phyloP scores from a whole-genome alignment of 2,888 invertebrate genomes.

The Cinara cedri region DNA sequence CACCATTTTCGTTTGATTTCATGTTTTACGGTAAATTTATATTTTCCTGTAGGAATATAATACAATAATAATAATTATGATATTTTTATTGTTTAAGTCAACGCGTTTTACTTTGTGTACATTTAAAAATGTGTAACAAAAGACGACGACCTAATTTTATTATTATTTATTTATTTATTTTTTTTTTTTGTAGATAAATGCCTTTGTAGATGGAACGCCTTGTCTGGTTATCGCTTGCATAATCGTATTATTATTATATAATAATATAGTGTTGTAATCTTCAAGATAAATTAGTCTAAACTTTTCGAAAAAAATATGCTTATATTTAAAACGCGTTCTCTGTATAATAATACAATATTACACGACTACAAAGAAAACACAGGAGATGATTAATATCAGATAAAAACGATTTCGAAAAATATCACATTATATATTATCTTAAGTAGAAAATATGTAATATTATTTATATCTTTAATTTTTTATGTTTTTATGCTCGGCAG shows the following conservation, averaged over 20 bases:
- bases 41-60: too few relatives aligned
- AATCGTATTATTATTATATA: too few relatives aligned
- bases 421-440: too few relatives aligned
- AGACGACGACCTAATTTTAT: constrained; percentile 20
- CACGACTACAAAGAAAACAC: neutral
- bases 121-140: neutral
- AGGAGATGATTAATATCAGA: neutral
- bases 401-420: neutral
- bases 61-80: neutral
- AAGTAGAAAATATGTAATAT: neutral
- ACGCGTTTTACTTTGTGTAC: neutral
- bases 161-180: neutral
- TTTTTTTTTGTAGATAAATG: neutral
- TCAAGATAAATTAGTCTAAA: constrained; percentile 31
- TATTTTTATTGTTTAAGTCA: neutral
- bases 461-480: neutral
- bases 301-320: constrained; percentile 9
- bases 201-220: neutral
- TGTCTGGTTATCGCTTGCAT: constrained; percentile 14
- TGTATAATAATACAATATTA: neutral
- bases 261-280: constrained; percentile 6
- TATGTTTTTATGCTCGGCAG: neutral
- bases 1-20: neutral
- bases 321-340: neutral
- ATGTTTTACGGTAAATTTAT: neutral